Evolutionary conservation across 2,113 vertebrate species (phyloP).

Genomic region (Gila orcuttii): DNA sequence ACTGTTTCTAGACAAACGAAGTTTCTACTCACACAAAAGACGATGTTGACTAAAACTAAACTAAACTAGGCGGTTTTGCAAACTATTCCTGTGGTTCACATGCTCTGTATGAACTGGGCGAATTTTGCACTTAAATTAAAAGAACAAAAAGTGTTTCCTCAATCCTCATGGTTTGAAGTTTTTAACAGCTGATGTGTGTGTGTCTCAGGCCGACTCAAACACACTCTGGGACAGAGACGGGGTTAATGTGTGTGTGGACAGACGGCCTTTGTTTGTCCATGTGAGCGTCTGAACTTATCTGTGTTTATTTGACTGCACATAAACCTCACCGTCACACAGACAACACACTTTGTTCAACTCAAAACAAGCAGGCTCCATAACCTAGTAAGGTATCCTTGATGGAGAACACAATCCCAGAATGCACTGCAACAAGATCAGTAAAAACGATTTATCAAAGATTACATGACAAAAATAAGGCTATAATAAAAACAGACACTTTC

Average conservation of each 20-base stretch:
- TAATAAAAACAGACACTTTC: too few relatives aligned
- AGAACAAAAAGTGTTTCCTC: neutral
- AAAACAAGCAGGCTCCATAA: neutral
- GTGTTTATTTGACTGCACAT: neutral
- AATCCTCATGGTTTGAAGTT: neutral
- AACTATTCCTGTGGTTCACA: neutral
- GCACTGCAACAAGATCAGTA: conserved; percentile 1
- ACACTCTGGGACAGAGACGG: neutral
- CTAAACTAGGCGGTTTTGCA: too few relatives aligned
- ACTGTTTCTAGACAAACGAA: too few relatives aligned
- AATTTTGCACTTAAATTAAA: neutral
- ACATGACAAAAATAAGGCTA: neutral
- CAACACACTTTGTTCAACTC: too few relatives aligned
- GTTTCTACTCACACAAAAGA: too few relatives aligned
- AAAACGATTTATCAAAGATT: neutral
- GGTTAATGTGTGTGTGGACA: neutral
- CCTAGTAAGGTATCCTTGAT: neutral
- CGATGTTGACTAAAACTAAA: too few relatives aligned
- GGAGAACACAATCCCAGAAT: conserved; percentile 7
- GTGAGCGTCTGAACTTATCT: conserved; percentile 7
- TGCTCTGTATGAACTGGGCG: neutral
- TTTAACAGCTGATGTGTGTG: neutral
- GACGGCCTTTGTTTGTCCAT: neutral
- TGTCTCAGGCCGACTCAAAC: neutral
- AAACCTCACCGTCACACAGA: neutral